These are phyloP conservation scores for Lemur catta DNA, from an alignment of 2,797 vertebrate genomes.

Conservation along the genomic window DNA sequence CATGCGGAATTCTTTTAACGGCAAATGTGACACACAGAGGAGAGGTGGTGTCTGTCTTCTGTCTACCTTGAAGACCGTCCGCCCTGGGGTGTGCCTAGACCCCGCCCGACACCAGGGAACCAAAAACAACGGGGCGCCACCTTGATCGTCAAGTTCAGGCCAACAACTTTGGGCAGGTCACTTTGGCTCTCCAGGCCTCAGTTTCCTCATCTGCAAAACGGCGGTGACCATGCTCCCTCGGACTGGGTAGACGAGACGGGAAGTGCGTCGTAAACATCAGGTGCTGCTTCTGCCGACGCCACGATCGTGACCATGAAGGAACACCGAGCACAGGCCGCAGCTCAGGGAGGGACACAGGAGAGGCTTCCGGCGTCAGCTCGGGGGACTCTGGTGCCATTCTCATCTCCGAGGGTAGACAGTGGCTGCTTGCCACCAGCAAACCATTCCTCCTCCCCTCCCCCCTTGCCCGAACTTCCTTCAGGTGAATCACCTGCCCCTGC, in stretches of 20 bases:
- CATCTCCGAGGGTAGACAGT: neutral
- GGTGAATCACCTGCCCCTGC: accelerated
- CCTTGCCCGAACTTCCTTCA: neutral
- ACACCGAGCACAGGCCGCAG: accelerated
- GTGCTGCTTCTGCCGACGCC: neutral
- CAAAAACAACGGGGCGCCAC: neutral
- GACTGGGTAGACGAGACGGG: neutral
- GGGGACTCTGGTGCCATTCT: too few species aligned
- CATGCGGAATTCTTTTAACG: accelerated
- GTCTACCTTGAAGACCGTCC: neutral
- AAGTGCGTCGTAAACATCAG: accelerated
- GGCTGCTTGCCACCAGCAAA: neutral
- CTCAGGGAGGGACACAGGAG: neutral
- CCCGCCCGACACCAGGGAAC: neutral
- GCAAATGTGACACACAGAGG: neutral
- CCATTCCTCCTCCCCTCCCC: neutral
- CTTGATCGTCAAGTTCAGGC: neutral
- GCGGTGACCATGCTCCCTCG: neutral
- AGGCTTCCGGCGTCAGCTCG: too few species aligned
- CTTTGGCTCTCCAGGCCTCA: neutral
- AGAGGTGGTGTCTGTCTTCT: neutral
- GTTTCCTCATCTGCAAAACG: neutral
- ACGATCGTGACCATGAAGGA: accelerated
- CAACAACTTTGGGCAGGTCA: neutral
- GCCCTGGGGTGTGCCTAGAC: neutral